Base-by-base conservation (phyloP, 2,888 invertebrate species). In the Eledone cirrhosa region DNA sequence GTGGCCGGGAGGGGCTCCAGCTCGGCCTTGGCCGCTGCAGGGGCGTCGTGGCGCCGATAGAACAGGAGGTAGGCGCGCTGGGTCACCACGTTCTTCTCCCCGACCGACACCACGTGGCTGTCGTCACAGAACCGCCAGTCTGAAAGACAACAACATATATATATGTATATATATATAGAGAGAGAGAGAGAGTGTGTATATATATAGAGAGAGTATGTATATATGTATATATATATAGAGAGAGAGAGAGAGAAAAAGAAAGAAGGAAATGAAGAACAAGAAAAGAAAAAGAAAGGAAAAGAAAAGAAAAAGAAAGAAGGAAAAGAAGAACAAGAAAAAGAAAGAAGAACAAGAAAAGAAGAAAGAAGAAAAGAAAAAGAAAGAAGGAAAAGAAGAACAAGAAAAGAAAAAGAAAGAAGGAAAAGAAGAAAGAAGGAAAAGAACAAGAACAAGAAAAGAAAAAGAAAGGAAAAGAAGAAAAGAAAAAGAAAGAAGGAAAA, bases 61-160 rank as follows among this genome's bases (percentile, higher is more conserved):
- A 92, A 91, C 29, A 92, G 85, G 5, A 92, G 90, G 83, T 92
- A 92, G 0, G 92, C 92, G n/a, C 90, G 89, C 78, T 88, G 87
- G 2, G 91, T 90, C 84, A 88, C 84, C 1, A 87, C 88, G 79
- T 86, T 85, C 76, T 85, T 87, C 80, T 88, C 88, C 80, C 81
- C 84, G 27, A 86, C 80, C 4, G 83, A 48, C 3, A 83, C 83
- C 13, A 89, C 89, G 33, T 85, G 79, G 77, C 87, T 87, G 81
- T 89, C 89, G 83, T 89, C 88, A 84, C 88, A 89, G 14, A 87
- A 79, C 74, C 88, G 80, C 88, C 88, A 88, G 48, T 85, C 88
- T 88, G 81, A 67, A 82, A 81, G 53, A 59, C 24, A 31, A 69
- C 47, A 24, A 48, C 24, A 67, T 48, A 31, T 67, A 41, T 47